Evolutionary conservation across 2,888 invertebrate genomes (phyloP), one percentile per base, ranked within the genome.

Genomic region (Aproaerema taeniolella): DNA sequence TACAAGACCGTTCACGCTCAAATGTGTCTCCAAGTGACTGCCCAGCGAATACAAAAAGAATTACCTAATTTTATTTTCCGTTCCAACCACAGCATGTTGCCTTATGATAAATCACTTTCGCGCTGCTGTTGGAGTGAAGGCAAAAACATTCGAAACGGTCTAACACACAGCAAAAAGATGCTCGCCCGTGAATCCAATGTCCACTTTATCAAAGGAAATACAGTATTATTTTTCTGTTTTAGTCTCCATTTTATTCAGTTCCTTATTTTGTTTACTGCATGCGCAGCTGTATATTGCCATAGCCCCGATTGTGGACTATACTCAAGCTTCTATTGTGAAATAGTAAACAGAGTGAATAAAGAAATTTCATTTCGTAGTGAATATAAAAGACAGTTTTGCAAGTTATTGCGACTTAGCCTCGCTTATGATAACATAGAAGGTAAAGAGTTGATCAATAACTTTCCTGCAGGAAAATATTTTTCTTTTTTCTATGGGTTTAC

Each of bases 91-190:
- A 80, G 79, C 70, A 67, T 80, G 78, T 74, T 78, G 73, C 74
- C 76, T 67, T 74, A 81, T 82, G 81, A 83, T 82, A 81, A 81
- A 82, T 83, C 76, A 77, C 77, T 81, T 80, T 77, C 61, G 60
- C 69, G 65, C 72, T 60, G 59, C 61, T 55, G 61, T 61, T 60
- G 59, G 62, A 65, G 60, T 55, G 59, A 45, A 52, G 58, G 68
- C 70, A 79, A 76, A 79, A 79, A 76, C 73, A 71, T 65, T 58
- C 37, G 53, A 56, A 62, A 58, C 55, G 64, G 59, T 68, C 65
- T 67, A 61, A 63, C 64, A 61, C 52, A 59, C 53, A 52, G 64
- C 64, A 71, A 75, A 78, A 75, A 76, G 63, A 71, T 69, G 68
- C 58, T 62, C 52, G 52, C 58, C 58, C 56, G 58, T 61, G 61